Evolutionary conservation across 2,797 vertebrate genomes (phyloP).

Genomic region (Sebastes oblongus): DNA sequence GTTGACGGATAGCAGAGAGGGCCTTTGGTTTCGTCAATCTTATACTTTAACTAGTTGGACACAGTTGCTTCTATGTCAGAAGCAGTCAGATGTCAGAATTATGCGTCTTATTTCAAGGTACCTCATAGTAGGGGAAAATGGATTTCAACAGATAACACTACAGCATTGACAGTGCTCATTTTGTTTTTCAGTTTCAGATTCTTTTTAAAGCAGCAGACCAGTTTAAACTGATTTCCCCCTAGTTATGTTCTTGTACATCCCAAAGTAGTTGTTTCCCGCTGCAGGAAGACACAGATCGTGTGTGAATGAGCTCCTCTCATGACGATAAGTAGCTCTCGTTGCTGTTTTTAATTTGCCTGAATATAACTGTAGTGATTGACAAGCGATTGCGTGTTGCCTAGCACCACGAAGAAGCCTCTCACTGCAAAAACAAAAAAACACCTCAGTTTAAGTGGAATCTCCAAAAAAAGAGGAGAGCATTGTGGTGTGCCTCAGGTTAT

Average conservation of each 20-base stretch:
- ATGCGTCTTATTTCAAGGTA: too few species aligned
- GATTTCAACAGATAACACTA: not conserved
- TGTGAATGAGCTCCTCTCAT: conserved; percentile 10
- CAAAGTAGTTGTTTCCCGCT: not conserved
- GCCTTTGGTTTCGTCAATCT: not conserved
- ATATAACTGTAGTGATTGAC: conserved; percentile 37
- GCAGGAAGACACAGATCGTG: not conserved
- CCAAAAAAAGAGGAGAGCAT: not conserved
- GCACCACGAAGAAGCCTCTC: conserved; percentile 21
- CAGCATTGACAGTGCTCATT: not conserved
- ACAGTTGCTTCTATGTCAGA: not conserved
- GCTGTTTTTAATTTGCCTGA: conserved; percentile 39
- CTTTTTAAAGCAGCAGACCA: not conserved
- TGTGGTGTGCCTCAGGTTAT: not conserved
- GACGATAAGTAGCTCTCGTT: conserved; percentile 6
- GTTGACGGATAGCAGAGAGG: too few species aligned
- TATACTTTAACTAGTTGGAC: not conserved
- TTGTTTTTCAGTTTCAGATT: not conserved
- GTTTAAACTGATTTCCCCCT: not conserved
- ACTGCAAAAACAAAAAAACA: not conserved
- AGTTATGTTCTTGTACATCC: not conserved
- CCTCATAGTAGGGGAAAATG: too few species aligned
- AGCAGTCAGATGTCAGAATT: not conserved
- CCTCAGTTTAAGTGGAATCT: not conserved
- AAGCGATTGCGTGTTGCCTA: conserved; percentile 38